Base-by-base conservation (phyloP, 53 echinoderm and acorn worm genomes). In the Patiria pectinifera region DNA sequence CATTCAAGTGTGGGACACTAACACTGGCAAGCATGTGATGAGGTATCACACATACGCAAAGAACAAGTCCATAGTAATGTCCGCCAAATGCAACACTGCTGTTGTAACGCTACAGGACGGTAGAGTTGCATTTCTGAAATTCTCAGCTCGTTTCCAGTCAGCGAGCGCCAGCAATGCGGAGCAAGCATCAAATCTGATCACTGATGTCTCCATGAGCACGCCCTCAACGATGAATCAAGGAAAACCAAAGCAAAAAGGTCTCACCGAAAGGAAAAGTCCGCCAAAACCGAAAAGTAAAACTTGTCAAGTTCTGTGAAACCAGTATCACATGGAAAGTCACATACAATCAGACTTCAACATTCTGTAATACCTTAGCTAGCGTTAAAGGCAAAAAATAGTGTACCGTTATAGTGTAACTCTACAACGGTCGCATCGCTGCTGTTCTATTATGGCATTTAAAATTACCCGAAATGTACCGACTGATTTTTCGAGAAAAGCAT, bases 11-110 rank as follows among this genome's bases (percentile, higher is more conserved):
- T 92, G 92, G 92, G 62, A 71, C 62, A 72, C 69, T 21, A 24
- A 26, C 49, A 92, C 24, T 8, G 92, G 85, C 0, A 61, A 13
- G 15, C 70, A 83, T 23, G 4, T 78, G 63, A 92, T 92, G 92
- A 92, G 13, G 69, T 92, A 83, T 62, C 77, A 92, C 79, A 92
- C 92, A 1, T 92, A 92, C 66, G 82, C 92, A 21, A 62, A 46
- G 48, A 25, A 23, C n/a, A 21, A 26, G 1, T 18, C 61, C 0
- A 78, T 85, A 4, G 4, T 78, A 5, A 62, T 79, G 23, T 92
- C 92, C 5, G 43, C 11, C 2, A 77, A 62, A 46, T 78, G 85
- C 85, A 92, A 92, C 69, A 62, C 85, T 5, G 44, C 75, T 3
- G 79, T 92, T 45, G 69, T 92, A 43, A 59, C 25, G 14, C 58